Percentiles rank a stretch among this genome's conserved stretches.
Conservation (phyloP, 2,113 vertebrate species). For the Actenoides lindsayi region DNA sequence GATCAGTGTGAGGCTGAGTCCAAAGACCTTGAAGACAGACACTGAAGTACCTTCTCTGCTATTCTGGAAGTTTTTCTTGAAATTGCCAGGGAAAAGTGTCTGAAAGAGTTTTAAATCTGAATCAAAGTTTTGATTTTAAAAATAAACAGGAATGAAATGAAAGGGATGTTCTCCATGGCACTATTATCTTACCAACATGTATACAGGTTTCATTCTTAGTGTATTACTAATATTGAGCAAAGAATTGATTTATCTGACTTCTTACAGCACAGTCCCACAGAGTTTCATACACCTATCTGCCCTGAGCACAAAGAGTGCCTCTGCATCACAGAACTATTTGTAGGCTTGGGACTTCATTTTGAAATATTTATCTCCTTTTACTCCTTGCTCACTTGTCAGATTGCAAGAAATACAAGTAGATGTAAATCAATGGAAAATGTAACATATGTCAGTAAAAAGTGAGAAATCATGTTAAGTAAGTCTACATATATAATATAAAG, state of each 20-base stretch:
- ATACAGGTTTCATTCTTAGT: neutral
- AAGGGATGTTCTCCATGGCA: neutral
- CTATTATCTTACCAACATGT: neutral
- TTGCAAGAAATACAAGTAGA: neutral
- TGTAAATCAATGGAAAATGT: neutral
- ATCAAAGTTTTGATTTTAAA: neutral
- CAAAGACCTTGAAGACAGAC: accelerated
- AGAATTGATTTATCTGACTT: neutral
- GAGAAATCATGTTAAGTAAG: neutral
- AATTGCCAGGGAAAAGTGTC: neutral
- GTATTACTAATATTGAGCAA: neutral
- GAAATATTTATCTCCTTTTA: neutral
- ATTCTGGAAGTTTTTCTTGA: neutral
- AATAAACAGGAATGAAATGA: neutral
- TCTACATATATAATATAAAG: neutral
- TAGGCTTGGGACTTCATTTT: neutral
- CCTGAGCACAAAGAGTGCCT: neutral
- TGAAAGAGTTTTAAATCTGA: neutral
- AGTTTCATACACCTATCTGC: neutral
- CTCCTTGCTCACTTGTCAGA: neutral
- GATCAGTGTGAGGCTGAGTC: neutral
- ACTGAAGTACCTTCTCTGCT: neutral
- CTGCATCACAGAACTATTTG: neutral
- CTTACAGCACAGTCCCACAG: neutral
- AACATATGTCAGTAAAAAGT: neutral